These are phyloP conservation scores for Drosophila ficusphila DNA, from an alignment of 1,140 invertebrate genomes.

Conservation along the genomic window DNA sequence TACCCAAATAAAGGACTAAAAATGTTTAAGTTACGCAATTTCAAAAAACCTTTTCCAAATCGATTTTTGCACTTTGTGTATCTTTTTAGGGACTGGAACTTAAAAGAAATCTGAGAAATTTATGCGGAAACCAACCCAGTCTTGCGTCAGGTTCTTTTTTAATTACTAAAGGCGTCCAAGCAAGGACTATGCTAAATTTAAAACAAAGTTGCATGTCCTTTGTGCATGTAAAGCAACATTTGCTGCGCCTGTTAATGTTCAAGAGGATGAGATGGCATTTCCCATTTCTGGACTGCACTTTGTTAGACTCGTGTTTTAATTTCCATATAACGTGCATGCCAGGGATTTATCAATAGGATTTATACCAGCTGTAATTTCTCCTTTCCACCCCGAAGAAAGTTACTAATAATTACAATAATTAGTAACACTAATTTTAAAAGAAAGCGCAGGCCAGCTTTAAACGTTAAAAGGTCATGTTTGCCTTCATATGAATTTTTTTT, in stretches of 20 bases:
- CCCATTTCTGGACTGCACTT: slow-evolving; percentile 2
- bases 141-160: neutral
- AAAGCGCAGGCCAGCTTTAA: slow-evolving; percentile 53
- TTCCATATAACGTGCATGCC: slow-evolving; percentile 69
- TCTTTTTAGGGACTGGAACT: no score
- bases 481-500: neutral
- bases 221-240: slow-evolving; percentile 5
- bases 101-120: no score
- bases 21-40: no score
- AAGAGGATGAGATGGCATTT: neutral
- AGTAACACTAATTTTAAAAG: slow-evolving; percentile 56
- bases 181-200: slow-evolving; percentile 31
- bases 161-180: slow-evolving; percentile 4
- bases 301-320: slow-evolving; percentile 48
- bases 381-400: slow-evolving; percentile 32
- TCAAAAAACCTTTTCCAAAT: no score
- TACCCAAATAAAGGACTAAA: no score
- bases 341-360: slow-evolving; percentile 61
- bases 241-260: neutral
- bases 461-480: slow-evolving; percentile 5
- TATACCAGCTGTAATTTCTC: slow-evolving; percentile 1
- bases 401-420: slow-evolving; percentile 66
- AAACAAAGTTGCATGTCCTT: slow-evolving; percentile 46
- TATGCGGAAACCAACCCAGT: neutral
- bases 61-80: no score